Evolutionary conservation across 2,797 vertebrate species (phyloP).

Genomic region (Mus caroli): DNA sequence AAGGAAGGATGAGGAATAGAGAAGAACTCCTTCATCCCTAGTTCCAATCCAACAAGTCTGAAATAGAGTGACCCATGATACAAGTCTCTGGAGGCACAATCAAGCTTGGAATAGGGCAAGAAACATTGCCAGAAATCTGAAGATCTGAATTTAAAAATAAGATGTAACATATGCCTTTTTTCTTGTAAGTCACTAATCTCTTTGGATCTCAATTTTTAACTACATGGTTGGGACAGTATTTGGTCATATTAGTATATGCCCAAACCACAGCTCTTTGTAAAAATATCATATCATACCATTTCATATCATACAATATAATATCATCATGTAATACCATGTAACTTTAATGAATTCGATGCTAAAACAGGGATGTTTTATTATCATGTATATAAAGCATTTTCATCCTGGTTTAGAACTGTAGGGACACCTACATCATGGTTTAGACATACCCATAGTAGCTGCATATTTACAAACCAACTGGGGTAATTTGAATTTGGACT

Average conservation of each 20-base stretch:
- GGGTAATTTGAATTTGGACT: not conserved
- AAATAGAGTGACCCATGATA: not conserved
- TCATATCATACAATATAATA: not conserved
- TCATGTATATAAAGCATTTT: not conserved
- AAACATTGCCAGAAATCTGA: not conserved
- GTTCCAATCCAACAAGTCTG: not conserved
- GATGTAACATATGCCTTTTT: not conserved
- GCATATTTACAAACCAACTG: not conserved
- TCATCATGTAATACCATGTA: not conserved
- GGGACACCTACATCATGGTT: not conserved
- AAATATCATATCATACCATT: not conserved
- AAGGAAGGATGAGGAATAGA: not conserved
- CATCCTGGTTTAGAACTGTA: not conserved
- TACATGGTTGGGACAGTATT: not conserved
- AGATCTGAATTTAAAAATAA: conserved; percentile 1
- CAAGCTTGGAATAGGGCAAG: not conserved
- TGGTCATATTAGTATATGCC: not conserved
- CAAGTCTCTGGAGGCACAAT: not conserved
- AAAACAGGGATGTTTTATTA: conserved; percentile 7
- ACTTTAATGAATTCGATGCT: not conserved
- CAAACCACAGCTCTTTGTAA: not conserved
- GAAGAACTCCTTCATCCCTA: not conserved
- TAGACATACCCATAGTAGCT: not conserved
- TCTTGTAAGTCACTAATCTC: conserved; percentile 2
- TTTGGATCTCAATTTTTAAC: not conserved